Conservation (phyloP, 2,113 vertebrate genomes). For the Eulemur rufifrons region DNA sequence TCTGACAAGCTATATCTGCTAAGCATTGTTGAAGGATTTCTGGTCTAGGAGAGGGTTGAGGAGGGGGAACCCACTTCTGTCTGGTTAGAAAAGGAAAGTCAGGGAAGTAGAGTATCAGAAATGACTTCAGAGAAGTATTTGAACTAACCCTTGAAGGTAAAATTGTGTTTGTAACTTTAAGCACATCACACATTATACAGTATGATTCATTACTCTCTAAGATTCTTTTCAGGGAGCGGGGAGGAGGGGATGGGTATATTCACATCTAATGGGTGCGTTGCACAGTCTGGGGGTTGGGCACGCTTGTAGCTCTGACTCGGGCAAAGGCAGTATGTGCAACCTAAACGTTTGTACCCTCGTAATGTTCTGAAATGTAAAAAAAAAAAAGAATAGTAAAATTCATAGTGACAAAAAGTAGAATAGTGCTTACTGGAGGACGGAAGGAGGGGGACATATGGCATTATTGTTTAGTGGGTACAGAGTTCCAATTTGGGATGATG, state of each 20-base stretch:
- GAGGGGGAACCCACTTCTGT: background rate
- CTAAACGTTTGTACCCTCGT: too few species aligned
- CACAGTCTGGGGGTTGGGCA: too few species aligned
- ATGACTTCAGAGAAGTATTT: background rate
- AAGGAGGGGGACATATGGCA: background rate
- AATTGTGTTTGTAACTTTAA: background rate
- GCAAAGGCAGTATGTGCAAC: too few species aligned
- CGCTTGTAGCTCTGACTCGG: too few species aligned
- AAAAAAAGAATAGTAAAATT: background rate
- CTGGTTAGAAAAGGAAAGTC: background rate
- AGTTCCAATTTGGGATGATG: background rate
- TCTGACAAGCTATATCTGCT: background rate
- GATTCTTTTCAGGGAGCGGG: background rate
- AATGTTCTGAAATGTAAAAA: too few species aligned
- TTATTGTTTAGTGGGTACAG: background rate
- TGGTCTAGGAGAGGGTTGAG: accelerated
- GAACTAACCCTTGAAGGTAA: background rate
- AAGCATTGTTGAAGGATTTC: background rate
- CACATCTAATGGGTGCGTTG: too few species aligned
- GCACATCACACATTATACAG: background rate
- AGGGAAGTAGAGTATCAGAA: background rate
- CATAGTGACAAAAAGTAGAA: conserved; percentile 3
- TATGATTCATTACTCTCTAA: background rate
- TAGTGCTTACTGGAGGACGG: background rate
- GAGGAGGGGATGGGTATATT: too few species aligned